A percentile compares a stretch with the other conserved stretches of the same genome.
Conservation (phyloP, 2,888 invertebrate genomes). For the Empis stercorea region DNA sequence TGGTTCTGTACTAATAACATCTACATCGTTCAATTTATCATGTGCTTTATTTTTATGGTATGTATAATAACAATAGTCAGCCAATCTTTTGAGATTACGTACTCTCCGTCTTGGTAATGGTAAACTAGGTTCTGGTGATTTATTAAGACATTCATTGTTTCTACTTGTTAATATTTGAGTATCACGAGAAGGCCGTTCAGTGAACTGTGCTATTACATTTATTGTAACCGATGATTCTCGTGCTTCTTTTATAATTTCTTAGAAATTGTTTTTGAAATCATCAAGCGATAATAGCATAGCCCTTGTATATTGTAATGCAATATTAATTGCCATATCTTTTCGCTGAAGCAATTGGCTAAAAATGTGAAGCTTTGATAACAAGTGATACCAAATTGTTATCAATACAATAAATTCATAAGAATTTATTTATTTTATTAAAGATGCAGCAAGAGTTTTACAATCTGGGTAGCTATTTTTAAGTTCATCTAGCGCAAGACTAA, state of each 20-base stretch:
- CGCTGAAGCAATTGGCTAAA: neutral
- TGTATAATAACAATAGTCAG: constrained; percentile 3
- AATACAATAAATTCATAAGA: neutral
- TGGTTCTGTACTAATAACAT: neutral
- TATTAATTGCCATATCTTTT: neutral
- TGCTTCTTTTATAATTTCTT: neutral
- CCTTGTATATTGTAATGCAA: neutral
- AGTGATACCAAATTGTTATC: neutral
- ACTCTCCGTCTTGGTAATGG: neutral
- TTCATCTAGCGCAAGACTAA: neutral
- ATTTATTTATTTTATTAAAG: neutral
- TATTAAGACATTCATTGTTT: no score
- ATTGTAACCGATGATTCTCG: neutral
- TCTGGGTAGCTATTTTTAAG: neutral
- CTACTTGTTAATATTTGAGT: neutral
- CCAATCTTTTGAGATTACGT: constrained; percentile 1
- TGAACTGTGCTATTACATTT: neutral
- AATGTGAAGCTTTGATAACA: neutral
- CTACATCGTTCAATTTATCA: constrained; percentile 14
- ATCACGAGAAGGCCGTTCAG: no score
- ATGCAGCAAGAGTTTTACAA: neutral
- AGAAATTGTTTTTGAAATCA: neutral
- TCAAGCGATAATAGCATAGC: neutral
- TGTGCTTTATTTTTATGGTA: constrained; percentile 23
- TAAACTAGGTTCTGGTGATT: constrained; percentile 1